Evolutionary conservation across 2,888 invertebrate genomes (phyloP).

Genomic region (Ophion slaviceki): DNA sequence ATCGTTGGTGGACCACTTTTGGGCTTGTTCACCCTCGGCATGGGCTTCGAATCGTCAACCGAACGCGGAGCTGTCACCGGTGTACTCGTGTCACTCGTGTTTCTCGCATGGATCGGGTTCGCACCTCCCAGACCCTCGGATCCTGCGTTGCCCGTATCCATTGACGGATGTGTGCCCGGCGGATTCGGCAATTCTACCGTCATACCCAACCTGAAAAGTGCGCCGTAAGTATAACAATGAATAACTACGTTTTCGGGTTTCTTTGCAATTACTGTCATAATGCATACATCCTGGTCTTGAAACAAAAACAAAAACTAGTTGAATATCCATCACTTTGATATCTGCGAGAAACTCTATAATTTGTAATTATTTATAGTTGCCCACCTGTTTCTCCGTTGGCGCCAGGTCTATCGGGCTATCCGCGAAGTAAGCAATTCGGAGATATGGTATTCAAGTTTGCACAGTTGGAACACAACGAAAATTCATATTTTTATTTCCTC

Average conservation of each 20-base stretch:
- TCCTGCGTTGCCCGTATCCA: constrained; percentile 85
- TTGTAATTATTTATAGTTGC: too few relatives aligned
- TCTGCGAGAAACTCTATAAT: too few relatives aligned
- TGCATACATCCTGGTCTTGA: neutral
- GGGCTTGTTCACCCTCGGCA: constrained; percentile 93
- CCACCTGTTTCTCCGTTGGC: too few relatives aligned
- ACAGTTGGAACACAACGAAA: too few relatives aligned
- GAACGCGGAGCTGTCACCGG: constrained; percentile 90
- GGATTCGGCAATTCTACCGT: constrained; percentile 19
- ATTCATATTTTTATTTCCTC: too few relatives aligned
- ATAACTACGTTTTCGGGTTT: neutral
- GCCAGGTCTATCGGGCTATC: too few relatives aligned
- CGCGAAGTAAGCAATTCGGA: too few relatives aligned
- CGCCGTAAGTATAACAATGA: constrained; percentile 26
- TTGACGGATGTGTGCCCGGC: constrained; percentile 85
- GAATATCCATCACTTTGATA: too few relatives aligned
- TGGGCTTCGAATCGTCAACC: constrained; percentile 90
- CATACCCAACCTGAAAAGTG: too few relatives aligned
- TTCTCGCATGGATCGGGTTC: constrained; percentile 94
- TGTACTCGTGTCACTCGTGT: constrained; percentile 86
- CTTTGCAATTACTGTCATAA: neutral
- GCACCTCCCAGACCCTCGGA: constrained; percentile 90
- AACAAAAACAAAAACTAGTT: too few relatives aligned
- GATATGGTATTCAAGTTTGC: too few relatives aligned
- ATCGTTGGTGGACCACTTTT: constrained; percentile 95